Conservation (phyloP, 2,888 invertebrate species). For the Tridacna gigas region DNA sequence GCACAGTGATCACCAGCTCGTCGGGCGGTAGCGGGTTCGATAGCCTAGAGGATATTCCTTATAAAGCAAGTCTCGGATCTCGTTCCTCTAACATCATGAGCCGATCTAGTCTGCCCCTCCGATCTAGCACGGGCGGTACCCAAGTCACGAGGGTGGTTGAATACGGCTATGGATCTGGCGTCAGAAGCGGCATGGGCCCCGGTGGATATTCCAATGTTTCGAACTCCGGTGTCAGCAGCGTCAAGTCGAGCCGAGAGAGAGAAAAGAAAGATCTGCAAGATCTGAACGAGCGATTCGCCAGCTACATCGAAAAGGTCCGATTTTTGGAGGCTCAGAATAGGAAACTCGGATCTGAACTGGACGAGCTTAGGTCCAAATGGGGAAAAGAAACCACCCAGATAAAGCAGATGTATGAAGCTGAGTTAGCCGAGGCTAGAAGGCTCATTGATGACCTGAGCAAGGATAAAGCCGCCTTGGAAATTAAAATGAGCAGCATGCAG, state of each 20-base stretch:
- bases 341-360: slow-evolving; percentile 83
- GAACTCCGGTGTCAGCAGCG: slow-evolving; percentile 82
- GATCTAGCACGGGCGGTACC: slow-evolving; percentile 60
- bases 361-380: slow-evolving; percentile 82
- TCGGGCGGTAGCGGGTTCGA: slow-evolving; percentile 60
- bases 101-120: slow-evolving; percentile 63
- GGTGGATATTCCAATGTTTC: slow-evolving; percentile 79
- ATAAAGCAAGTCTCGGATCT: slow-evolving; percentile 73
- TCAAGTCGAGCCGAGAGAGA: slow-evolving; percentile 84
- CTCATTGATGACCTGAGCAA: slow-evolving; percentile 86
- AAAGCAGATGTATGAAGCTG: slow-evolving; percentile 86
- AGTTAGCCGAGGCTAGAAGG: slow-evolving; percentile 85
- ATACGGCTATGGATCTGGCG: slow-evolving; percentile 69
- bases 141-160: slow-evolving; percentile 71
- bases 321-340: slow-evolving; percentile 85
- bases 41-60: slow-evolving; percentile 63
- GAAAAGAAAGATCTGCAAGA: slow-evolving; percentile 87
- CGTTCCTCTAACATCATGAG: slow-evolving; percentile 68
- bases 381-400: slow-evolving; percentile 83
- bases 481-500: slow-evolving; percentile 84
- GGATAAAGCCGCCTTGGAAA: slow-evolving; percentile 86
- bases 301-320: slow-evolving; percentile 86
- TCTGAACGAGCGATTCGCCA: slow-evolving; percentile 86
- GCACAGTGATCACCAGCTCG: slow-evolving; percentile 76
- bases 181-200: slow-evolving; percentile 62